Evolutionary conservation across 2,113 vertebrate species (phyloP).

Genomic region (Xenopus tropicalis): DNA sequence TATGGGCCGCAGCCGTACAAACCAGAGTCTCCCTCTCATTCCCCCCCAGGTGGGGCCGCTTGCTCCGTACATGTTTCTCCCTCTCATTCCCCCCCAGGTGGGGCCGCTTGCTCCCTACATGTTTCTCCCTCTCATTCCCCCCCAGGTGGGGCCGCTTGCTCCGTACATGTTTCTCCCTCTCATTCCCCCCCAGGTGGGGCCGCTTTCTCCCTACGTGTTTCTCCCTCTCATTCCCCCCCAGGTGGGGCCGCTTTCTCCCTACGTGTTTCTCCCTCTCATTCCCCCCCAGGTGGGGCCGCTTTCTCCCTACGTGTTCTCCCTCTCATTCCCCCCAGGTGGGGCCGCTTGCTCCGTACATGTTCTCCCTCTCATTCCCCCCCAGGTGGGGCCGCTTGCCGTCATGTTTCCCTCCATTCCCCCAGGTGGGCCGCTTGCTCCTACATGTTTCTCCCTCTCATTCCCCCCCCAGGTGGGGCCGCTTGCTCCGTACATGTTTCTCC

Average conservation of each 20-base stretch:
- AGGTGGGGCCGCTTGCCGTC: constrained; percentile 8
- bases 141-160: constrained; percentile 10
- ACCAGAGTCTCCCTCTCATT: neutral
- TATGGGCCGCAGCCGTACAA: too few species aligned
- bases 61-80: constrained; percentile 3
- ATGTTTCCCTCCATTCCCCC: constrained; percentile 9
- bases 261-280: constrained; percentile 11
- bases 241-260: neutral
- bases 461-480: constrained; percentile 16
- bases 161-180: constrained; percentile 4
- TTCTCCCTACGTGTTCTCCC: constrained; percentile 1
- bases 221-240: constrained; percentile 19
- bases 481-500: constrained; percentile 3
- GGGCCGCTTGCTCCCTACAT: neutral
- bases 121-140: constrained; percentile 15
- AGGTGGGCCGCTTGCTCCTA: constrained; percentile 1
- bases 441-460: constrained; percentile 13
- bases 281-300: constrained; percentile 16
- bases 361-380: constrained; percentile 17
- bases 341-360: neutral
- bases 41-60: constrained; percentile 16
- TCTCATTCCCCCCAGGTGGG: constrained; percentile 26
- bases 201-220: neutral
- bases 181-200: constrained; percentile 24
- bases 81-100: constrained; percentile 27